Conservation (phyloP, 2,888 invertebrate species). For the Synanthedon tipuliformis region DNA sequence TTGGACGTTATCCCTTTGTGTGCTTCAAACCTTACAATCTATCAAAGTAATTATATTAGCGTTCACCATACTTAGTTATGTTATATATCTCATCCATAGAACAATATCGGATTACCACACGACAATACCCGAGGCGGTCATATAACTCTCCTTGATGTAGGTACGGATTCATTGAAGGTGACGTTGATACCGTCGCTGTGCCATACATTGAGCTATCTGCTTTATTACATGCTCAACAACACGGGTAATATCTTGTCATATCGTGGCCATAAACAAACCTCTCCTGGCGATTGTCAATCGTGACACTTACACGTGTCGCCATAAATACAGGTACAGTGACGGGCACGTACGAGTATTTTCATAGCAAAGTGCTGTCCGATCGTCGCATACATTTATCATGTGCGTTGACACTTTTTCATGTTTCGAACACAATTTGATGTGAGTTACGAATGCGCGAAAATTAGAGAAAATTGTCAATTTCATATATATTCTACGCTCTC, state of each 20-base stretch:
- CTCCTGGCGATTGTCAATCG: slow-evolving; percentile 45
- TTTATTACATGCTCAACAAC: slow-evolving; percentile 41
- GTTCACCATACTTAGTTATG: background rate
- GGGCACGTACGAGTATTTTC: slow-evolving; percentile 23
- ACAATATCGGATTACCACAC: background rate
- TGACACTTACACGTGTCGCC: slow-evolving; percentile 15
- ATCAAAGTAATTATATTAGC: background rate
- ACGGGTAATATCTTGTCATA: slow-evolving; percentile 29
- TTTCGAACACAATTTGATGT: slow-evolving; percentile 28
- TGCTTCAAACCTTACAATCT: background rate
- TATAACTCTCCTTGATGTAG: slow-evolving; percentile 38
- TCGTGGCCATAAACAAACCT: slow-evolving; percentile 29
- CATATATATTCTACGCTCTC: too few species aligned
- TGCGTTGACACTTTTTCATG: slow-evolving; percentile 36
- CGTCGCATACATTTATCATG: slow-evolving; percentile 33
- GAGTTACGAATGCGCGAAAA: slow-evolving; percentile 33
- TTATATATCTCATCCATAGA: background rate
- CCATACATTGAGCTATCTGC: slow-evolving; percentile 50
- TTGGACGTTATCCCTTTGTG: too few species aligned
- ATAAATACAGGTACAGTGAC: slow-evolving; percentile 27
- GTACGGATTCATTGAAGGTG: slow-evolving; percentile 28
- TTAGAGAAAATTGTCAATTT: too few species aligned
- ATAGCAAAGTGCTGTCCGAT: slow-evolving; percentile 34
- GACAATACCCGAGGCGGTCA: slow-evolving; percentile 8
- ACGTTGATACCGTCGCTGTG: slow-evolving; percentile 30